Evolutionary conservation across 2,113 vertebrate genomes (phyloP), one percentile per base, ranked within the genome.

Genomic region (Amphiprion percula): DNA sequence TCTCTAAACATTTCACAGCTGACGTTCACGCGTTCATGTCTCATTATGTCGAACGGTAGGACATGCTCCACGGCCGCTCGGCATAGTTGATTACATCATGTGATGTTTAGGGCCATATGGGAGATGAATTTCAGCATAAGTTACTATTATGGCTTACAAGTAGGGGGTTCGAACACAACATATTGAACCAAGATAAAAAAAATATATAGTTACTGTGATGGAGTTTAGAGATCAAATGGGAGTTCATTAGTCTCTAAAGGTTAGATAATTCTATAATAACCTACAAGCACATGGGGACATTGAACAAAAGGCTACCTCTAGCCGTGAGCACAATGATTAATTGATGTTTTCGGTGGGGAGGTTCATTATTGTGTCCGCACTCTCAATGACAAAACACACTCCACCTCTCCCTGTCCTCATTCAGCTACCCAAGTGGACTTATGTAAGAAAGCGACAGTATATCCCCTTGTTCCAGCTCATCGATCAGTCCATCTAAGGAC

Each of bases 301-400:
- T 39, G 55, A 65, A 88, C 70, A 64, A 50, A 76, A 24, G 41
- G 24, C 28, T 30, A 33, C 63, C 24, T 68, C 54, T 8, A 39
- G 64, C 53, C 15, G 8, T 5, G 2, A 26, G 28, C 10, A 56
- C 33, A 79, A 56, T 70, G 66, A 88, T 85, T 80, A 82, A 85
- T 74, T 65, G 75, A 61, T 79, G 61, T 62, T 73, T 83, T 76
- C 58, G 24, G 46, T 26, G 46, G 28, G 30, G 19, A 64, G 23
- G 46, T 77, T 77, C 50, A 74, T 77, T 83, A 74, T 47, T 49
- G 54, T 17, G 53, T 62, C 60, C 19, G 7, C 62, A 52, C 63
- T 52, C 46, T 69, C 64, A 69, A 49, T 76, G 28, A 41, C 66
- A 82, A 74, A 66, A 52, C 54, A 61, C n/a, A 24, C 21, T 4